Evolutionary conservation across 2,113 vertebrate species (phyloP), one percentile per base, ranked within the genome.

Genomic region (Daphoenositta chrysoptera): DNA sequence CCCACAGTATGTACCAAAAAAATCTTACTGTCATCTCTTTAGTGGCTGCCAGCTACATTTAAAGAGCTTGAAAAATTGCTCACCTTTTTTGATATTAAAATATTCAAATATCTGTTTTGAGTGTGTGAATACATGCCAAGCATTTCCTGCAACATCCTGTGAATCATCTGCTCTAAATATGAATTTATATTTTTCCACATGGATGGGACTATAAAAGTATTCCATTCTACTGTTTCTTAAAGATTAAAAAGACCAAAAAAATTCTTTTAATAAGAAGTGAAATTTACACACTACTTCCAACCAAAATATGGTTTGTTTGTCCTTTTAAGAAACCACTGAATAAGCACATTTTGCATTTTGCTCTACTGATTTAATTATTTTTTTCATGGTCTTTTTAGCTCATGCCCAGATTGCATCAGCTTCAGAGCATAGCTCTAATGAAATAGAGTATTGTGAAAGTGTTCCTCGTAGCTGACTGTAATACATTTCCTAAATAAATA

Each of bases 391-490:
- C 88, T 88, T 94, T 96, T 96, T 90, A 96, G 85, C 48, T 87
- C 44, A 57, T 87, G 92, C 76, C 89, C 76, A 90, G 83, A 94
- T 94, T 96, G 93, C 93, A 92, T 94, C 93, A 96, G 69, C 72
- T 84, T 96, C 80, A 87, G 92, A 96, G 82, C 92, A 90, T 14
- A 93, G 72, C 60, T 71, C 37, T 93, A 96, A 94, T 96, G 92
- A 97, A 97, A 97, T 11, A 54, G 80, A 92, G 88, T 78, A 95
- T 97, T 96, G 92, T 96, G 93, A 92, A 96, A 97, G 40, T 83
- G 72, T 79, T 94, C 83, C 84, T 35, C 90, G 84, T 92, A 90
- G 86, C 76, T 82, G 64, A 68, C 92, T 96, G 90, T 78, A 93
- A 84, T 84, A 89, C 83, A 82, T 82, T 95, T 93, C 88, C 80